Conservation (phyloP, 92 coral and sea anemone genomes). For the Porites rus region DNA sequence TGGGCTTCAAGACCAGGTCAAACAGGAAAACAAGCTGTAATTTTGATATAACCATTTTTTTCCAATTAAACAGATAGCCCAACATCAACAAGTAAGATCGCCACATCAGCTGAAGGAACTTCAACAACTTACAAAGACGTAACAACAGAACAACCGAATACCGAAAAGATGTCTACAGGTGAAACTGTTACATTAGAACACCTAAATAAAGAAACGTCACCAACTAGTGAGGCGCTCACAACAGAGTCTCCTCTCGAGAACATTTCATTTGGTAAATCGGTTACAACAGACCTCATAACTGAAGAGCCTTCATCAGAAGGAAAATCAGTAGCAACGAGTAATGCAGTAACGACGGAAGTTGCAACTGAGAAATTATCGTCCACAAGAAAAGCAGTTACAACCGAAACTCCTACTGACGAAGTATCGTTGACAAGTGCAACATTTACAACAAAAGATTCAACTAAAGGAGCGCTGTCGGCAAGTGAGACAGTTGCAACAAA, state of each 20-base stretch:
- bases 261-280: not conserved
- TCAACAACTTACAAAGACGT: not conserved
- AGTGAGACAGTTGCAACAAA: not conserved
- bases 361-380: too few species aligned
- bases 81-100: too few species aligned
- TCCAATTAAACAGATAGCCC: too few species aligned
- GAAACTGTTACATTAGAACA: not conserved
- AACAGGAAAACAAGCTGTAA: not conserved
- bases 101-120: too few species aligned
- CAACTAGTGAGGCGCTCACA: constrained; percentile 10
- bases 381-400: not conserved
- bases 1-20: too few species aligned
- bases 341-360: not conserved
- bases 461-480: constrained; percentile 1
- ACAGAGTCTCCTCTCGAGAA: not conserved
- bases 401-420: not conserved
- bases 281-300: not conserved
- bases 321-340: constrained; percentile 4
- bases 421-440: not conserved
- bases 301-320: not conserved
- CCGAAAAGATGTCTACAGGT: not conserved
- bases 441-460: not conserved
- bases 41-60: too few species aligned
- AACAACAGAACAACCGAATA: not conserved
- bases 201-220: not conserved